These are phyloP conservation scores for Salvelinus namaycush DNA, from an alignment of 2,113 vertebrate genomes.

Conservation along the genomic window DNA sequence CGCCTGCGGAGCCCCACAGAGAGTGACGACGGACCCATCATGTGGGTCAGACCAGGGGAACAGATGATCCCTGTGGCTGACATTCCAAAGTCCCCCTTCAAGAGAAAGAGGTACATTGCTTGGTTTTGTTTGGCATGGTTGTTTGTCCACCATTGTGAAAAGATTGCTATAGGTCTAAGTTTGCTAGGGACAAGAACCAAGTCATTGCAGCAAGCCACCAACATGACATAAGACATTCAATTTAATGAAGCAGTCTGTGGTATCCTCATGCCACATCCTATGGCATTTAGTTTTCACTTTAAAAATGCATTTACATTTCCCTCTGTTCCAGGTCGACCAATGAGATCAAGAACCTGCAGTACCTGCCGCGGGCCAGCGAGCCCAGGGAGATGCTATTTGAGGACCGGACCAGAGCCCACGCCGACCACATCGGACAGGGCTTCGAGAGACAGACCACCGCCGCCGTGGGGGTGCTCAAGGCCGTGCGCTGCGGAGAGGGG, in stretches of 20 bases:
- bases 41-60: constrained; percentile 98
- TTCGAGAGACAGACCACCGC: constrained; percentile 95
- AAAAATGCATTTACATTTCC: too few species aligned
- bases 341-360: constrained; percentile 99
- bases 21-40: constrained; percentile 96
- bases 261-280: too few species aligned
- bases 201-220: too few species aligned
- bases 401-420: constrained; percentile 93
- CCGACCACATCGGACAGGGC: constrained; percentile 96
- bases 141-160: not conserved
- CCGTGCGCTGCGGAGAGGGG: constrained; percentile 87
- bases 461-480: constrained; percentile 94
- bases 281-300: too few species aligned
- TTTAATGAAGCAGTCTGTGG: too few species aligned
- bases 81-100: constrained; percentile 99
- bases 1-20: constrained; percentile 87
- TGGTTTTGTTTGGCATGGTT: not conserved
- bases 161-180: too few species aligned
- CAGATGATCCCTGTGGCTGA: constrained; percentile 99
- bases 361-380: constrained; percentile 95
- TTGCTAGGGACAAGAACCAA: too few species aligned
- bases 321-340: constrained; percentile 86
- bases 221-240: too few species aligned
- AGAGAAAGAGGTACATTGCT: constrained; percentile 87
- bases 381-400: constrained; percentile 97